phyloP scores from a whole-genome alignment of 2,113 vertebrate species.

The Sceloporus tristichus region DNA sequence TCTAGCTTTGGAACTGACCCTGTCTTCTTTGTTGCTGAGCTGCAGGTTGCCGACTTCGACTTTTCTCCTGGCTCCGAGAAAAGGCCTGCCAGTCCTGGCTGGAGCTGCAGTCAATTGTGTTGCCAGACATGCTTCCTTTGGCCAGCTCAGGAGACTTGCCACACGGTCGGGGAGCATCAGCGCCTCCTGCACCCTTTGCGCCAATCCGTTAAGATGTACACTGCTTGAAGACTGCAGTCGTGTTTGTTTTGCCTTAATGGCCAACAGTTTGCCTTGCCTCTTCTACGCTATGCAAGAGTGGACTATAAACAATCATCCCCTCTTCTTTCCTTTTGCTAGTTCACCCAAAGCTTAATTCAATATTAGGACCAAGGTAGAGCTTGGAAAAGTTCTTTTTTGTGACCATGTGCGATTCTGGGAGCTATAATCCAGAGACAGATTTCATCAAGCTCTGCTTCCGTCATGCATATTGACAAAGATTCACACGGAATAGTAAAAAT shows the following conservation, averaged over 20 bases:
- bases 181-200: constrained; percentile 74
- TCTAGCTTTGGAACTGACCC: not conserved
- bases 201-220: constrained; percentile 77
- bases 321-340: too few relatives aligned
- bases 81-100: constrained; percentile 47
- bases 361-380: too few relatives aligned
- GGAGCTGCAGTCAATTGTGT: constrained; percentile 66
- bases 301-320: too few relatives aligned
- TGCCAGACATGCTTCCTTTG: constrained; percentile 68
- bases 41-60: constrained; percentile 79
- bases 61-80: constrained; percentile 75
- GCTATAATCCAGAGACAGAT: too few relatives aligned
- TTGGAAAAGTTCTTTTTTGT: too few relatives aligned
- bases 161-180: constrained; percentile 65
- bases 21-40: constrained; percentile 25
- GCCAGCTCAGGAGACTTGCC: constrained; percentile 64
- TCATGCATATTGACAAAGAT: not conserved
- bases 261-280: not conserved
- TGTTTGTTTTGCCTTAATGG: not conserved
- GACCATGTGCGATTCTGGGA: too few relatives aligned
- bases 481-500: not conserved
- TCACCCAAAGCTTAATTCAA: too few relatives aligned
- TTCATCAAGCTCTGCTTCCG: not conserved
- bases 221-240: constrained; percentile 60
- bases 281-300: not conserved